Conservation (phyloP, 1,140 invertebrate species). For the Chrysomallon squamiferum region DNA sequence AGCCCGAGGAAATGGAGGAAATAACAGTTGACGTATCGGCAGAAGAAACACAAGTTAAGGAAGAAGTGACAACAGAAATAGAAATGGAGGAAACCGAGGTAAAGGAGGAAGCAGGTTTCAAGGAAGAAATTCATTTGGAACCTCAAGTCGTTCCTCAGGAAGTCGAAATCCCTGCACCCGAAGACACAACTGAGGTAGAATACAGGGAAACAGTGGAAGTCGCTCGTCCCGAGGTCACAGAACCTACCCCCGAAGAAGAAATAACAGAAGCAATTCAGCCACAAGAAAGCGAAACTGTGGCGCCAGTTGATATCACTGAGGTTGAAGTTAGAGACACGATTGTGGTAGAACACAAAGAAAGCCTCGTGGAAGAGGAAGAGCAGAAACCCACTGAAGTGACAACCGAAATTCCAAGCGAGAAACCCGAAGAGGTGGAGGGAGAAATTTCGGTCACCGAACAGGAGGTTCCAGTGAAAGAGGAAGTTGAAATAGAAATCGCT, state of each 20-base stretch:
- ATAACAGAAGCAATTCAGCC: background rate
- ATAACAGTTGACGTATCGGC: background rate
- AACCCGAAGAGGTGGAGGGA: no score
- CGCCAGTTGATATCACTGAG: background rate
- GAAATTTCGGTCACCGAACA: no score
- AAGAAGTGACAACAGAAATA: constrained; percentile 3
- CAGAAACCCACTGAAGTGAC: background rate
- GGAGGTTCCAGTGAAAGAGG: no score
- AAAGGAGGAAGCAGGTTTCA: background rate
- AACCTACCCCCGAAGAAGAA: background rate
- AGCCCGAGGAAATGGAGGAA: background rate
- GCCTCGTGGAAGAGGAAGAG: background rate
- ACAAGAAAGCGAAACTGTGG: background rate
- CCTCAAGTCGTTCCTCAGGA: background rate
- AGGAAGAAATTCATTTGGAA: background rate
- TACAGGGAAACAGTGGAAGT: background rate
- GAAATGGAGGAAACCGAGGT: constrained; percentile 1
- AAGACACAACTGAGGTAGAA: constrained; percentile 1
- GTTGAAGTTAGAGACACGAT: background rate
- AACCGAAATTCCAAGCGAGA: no score
- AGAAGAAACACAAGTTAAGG: constrained; percentile 8
- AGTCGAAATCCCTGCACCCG: background rate
- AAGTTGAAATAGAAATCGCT: no score
- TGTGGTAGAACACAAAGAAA: background rate
- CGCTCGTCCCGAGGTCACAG: background rate